Percentiles rank a stretch among this genome's conserved stretches.
Conservation (phyloP, 2,113 vertebrate species). For the Elgaria multicarinata region DNA sequence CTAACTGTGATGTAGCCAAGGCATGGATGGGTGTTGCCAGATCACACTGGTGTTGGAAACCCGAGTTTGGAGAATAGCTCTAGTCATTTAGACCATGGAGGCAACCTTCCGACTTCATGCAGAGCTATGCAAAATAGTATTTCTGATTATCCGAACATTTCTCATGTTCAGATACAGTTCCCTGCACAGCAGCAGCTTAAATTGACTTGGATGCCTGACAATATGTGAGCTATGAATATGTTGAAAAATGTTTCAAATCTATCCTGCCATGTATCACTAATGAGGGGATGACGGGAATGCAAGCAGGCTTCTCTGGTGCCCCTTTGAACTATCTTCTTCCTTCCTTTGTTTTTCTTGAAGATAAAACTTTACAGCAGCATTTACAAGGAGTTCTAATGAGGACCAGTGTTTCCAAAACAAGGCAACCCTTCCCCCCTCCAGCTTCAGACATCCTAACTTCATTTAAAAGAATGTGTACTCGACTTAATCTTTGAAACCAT, state of each 20-base stretch:
- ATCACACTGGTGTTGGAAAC: no score
- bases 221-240: background rate
- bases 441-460: constrained; percentile 55
- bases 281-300: background rate
- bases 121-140: background rate
- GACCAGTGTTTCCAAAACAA: constrained; percentile 66
- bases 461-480: constrained; percentile 67
- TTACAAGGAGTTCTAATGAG: constrained; percentile 68
- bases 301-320: background rate
- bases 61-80: background rate
- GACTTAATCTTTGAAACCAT: constrained; percentile 62
- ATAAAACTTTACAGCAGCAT: constrained; percentile 71
- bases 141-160: background rate
- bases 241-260: background rate
- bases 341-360: constrained; percentile 76
- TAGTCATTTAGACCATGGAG: constrained; percentile 36
- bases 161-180: background rate
- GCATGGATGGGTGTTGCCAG: no score
- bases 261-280: background rate
- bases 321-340: constrained; percentile 60
- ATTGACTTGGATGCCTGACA: background rate
- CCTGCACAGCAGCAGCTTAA: background rate
- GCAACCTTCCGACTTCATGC: background rate
- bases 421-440: constrained; percentile 50
- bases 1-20: no score